These are phyloP conservation scores for Listronotus bonariensis DNA, from an alignment of 1,140 invertebrate genomes.

Conservation along the genomic window DNA sequence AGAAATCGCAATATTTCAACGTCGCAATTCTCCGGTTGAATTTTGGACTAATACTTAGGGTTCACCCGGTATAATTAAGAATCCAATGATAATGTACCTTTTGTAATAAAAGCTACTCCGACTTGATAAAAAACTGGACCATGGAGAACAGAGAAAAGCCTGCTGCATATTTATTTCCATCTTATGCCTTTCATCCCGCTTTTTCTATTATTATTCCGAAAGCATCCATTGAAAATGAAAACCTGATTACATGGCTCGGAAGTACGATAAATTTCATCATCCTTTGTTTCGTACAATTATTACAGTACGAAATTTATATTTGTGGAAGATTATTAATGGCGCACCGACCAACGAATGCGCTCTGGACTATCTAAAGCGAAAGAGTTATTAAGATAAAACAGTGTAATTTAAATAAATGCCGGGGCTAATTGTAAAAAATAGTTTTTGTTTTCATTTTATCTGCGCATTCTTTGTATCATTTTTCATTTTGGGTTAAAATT, in stretches of 20 bases:
- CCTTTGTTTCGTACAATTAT: slow-evolving; percentile 43
- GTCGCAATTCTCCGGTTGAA: no score
- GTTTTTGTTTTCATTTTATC: slow-evolving; percentile 4
- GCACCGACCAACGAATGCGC: background rate
- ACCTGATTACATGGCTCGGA: slow-evolving; percentile 38
- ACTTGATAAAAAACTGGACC: slow-evolving; percentile 32
- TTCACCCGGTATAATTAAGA: no score
- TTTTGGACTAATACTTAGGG: no score
- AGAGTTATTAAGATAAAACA: background rate
- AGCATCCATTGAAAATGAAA: slow-evolving; percentile 40
- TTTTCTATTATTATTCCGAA: slow-evolving; percentile 37
- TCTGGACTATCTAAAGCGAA: background rate
- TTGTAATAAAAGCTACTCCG: slow-evolving; percentile 11
- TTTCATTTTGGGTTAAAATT: no score
- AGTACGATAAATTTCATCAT: slow-evolving; percentile 41
- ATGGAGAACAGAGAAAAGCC: slow-evolving; percentile 27
- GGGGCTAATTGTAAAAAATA: slow-evolving; percentile 3
- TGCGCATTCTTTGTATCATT: background rate
- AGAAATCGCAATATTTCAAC: no score
- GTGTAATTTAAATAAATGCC: slow-evolving; percentile 12
- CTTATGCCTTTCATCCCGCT: slow-evolving; percentile 36
- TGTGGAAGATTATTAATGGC: slow-evolving; percentile 28
- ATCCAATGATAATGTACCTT: no score
- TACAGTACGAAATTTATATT: slow-evolving; percentile 36
- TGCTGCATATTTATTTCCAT: slow-evolving; percentile 42